Evolutionary conservation across 2,113 vertebrate species (phyloP), one percentile per base, ranked within the genome.

Genomic region (Lophius piscatorius): DNA sequence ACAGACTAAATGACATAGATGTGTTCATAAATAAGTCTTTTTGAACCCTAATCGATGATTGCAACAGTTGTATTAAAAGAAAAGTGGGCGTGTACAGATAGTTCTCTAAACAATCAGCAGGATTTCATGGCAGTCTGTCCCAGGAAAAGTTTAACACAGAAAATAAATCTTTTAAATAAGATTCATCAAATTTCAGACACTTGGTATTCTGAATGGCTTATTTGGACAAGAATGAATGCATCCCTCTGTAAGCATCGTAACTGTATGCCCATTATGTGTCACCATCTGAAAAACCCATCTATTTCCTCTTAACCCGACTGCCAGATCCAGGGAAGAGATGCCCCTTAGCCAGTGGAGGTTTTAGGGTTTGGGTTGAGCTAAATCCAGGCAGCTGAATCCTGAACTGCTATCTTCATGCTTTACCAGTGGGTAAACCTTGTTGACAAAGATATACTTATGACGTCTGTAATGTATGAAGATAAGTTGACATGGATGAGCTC

Each of bases 391-490:
- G 46, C 33, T 44, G 13, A 45, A 48, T 20, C 8, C 38, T 65
- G 34, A 63, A 73, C 33, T 48, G 36, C 10, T 39, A n/a, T n/a
- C n/a, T n/a, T n/a, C n/a, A n/a, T n/a, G 29, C 62, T 70, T 40
- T 40, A 61, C 28, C 60, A 33, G 22, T 23, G 65, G 68, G 65
- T 59, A 49, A 67, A 41, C 48, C 31, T 44, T 34, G 48, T 20
- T 73, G 48, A 72, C 33, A 67, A 74, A 59, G 23, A 5, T 14
- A 18, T 33, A 34, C 63, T 75, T 80, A 74, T 82, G 78, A 83
- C 59, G 70, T 80, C 45, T 42, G 67, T 66, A 33, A 11, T 13
- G 2, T 45, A 48, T 42, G 47, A 21, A 51, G 69, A 63, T 70
- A 59, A 78, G 67, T n/a, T n/a, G n/a, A 76, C 75, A 10, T 39